These are phyloP conservation scores for Agriopis aurantiaria DNA, from an alignment of 2,888 invertebrate species.

Conservation along the genomic window DNA sequence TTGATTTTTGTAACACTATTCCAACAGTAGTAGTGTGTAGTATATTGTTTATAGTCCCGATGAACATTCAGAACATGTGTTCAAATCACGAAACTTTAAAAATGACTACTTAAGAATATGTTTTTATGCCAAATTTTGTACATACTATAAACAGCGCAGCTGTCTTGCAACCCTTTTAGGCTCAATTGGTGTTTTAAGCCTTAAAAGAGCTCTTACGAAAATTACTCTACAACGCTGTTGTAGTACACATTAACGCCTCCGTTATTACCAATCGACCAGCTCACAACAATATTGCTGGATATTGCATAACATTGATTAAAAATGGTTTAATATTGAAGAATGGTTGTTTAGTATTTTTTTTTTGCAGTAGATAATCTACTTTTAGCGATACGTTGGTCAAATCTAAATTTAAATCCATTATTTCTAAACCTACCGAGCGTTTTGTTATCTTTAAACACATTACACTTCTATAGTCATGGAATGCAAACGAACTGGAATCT, in stretches of 20 bases:
- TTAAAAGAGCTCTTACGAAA: slow-evolving; percentile 1
- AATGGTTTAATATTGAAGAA: background rate
- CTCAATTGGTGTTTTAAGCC: background rate
- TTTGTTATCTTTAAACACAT: too few relatives aligned
- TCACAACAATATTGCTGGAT: background rate
- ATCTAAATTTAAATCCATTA: background rate
- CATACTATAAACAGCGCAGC: background rate
- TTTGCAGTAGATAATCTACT: background rate
- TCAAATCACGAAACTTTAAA: too few relatives aligned
- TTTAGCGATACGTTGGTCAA: background rate
- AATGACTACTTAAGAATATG: too few relatives aligned
- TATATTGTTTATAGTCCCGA: too few relatives aligned
- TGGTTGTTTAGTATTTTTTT: background rate
- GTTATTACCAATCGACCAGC: background rate
- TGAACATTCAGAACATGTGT: too few relatives aligned
- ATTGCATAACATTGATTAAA: background rate
- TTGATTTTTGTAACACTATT: too few relatives aligned
- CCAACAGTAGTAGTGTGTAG: too few relatives aligned
- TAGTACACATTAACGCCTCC: background rate
- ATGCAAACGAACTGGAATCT: too few relatives aligned
- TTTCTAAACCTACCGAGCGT: too few relatives aligned
- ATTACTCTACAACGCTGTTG: background rate
- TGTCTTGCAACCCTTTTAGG: slow-evolving; percentile 4
- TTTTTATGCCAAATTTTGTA: background rate
- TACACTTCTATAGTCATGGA: too few relatives aligned